phyloP scores from a whole-genome alignment of 2,888 invertebrate species.

The Nemapogon koenigi region DNA sequence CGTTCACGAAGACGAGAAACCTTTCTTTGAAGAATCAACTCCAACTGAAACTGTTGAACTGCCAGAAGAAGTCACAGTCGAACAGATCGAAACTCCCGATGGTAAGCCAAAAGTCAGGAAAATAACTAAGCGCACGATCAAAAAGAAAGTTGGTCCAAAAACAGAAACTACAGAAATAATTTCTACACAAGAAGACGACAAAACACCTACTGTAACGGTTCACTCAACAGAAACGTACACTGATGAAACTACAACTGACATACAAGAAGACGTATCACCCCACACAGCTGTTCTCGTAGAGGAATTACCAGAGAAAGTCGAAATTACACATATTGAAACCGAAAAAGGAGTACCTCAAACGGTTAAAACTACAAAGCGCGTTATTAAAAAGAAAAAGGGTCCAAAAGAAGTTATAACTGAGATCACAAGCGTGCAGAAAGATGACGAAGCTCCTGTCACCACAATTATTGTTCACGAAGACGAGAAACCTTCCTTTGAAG shows the following conservation, averaged over 20 bases:
- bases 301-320: conserved; percentile 28
- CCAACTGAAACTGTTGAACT: conserved; percentile 19
- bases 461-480: conserved; percentile 9
- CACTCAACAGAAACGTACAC: conserved; percentile 21
- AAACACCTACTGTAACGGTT: conserved; percentile 22
- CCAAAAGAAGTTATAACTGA: conserved; percentile 33
- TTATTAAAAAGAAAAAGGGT: conserved; percentile 34
- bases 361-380: conserved; percentile 19
- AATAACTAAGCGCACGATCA: conserved; percentile 27
- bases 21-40: conserved; percentile 20
- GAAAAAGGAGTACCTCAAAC: conserved; percentile 28
- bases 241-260: conserved; percentile 17
- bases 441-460: conserved; percentile 16
- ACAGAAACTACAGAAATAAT: conserved; percentile 32
- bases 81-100: conserved; percentile 21
- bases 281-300: conserved; percentile 2
- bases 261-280: conserved; percentile 11
- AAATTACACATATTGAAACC: conserved; percentile 37
- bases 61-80: conserved; percentile 29
- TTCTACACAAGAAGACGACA: conserved; percentile 29
- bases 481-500: conserved; percentile 6
- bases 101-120: conserved; percentile 25
- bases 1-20: conserved; percentile 34
- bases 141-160: conserved; percentile 28
- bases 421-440: conserved; percentile 34